phyloP scores from a whole-genome alignment of 2,113 vertebrate genomes.

The Callospermophilus lateralis region DNA sequence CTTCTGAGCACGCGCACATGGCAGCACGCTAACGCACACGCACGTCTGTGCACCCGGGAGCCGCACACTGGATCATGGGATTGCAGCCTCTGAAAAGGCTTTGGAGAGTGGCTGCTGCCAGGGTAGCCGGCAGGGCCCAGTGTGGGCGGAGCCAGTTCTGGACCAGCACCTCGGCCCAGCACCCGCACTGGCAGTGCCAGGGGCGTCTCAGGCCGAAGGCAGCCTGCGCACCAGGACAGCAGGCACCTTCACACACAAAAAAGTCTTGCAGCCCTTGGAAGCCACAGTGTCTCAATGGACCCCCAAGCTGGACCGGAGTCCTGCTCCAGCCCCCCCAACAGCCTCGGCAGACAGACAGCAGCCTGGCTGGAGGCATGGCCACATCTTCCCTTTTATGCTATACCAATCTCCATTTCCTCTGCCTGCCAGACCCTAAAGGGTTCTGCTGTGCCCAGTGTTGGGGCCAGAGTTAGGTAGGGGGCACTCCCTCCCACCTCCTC shows the following conservation, averaged over 20 bases:
- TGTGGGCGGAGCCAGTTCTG: too few species aligned
- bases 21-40: conserved; percentile 84
- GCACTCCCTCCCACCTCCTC: not conserved
- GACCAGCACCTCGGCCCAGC: too few species aligned
- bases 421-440: not conserved
- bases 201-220: not conserved
- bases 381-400: not conserved
- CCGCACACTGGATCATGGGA: conserved; percentile 86
- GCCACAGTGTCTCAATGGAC: not conserved
- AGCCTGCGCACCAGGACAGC: fast-evolving
- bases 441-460: fast-evolving
- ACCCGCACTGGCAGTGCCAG: fast-evolving
- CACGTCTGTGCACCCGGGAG: conserved; percentile 87
- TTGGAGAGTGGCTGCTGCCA: conserved; percentile 86
- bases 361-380: fast-evolving
- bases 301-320: fast-evolving
- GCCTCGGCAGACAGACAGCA: not conserved
- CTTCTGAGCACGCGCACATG: conserved; percentile 87
- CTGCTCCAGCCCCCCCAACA: not conserved
- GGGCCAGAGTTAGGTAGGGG: too few species aligned
- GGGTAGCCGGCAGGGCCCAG: conserved; percentile 20
- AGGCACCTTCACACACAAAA: not conserved
- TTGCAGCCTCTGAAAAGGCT: conserved; percentile 86
- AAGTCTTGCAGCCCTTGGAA: not conserved
- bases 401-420: not conserved